These are phyloP conservation scores for Coenobita brevimanus DNA, from an alignment of 1,140 invertebrate species.

Conservation along the genomic window DNA sequence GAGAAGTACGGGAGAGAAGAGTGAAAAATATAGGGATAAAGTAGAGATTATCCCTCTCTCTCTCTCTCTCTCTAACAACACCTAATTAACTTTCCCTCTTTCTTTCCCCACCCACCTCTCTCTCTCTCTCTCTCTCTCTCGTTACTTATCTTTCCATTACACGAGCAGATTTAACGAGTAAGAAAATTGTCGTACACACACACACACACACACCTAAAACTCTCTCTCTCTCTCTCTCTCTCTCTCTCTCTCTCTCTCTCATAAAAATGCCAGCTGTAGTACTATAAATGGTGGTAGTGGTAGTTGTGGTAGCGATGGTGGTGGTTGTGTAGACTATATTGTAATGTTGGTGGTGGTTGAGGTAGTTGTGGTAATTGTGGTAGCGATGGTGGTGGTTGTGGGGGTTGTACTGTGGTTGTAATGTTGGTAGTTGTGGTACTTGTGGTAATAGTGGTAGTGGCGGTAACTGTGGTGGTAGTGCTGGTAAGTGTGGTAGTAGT, in stretches of 20 bases:
- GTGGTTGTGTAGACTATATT: too few species aligned
- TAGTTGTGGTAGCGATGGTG: not conserved
- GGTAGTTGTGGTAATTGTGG: not conserved
- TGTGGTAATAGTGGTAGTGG: too few species aligned
- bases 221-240: not conserved
- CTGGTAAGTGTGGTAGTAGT: too few species aligned
- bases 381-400: too few species aligned
- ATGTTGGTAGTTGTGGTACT: too few species aligned
- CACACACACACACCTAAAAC: not conserved
- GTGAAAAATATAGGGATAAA: not conserved
- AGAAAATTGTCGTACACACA: not conserved
- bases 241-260: conserved; percentile 7
- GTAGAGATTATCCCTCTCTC: not conserved
- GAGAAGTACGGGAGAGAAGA: not conserved
- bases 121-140: not conserved
- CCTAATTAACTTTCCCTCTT: not conserved
- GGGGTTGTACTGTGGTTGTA: not conserved
- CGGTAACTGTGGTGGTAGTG: too few species aligned
- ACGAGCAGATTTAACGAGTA: not conserved
- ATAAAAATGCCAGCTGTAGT: too few species aligned
- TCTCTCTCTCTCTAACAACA: not conserved
- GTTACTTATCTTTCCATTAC: not conserved
- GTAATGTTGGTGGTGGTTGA: not conserved
- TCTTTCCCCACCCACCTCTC: not conserved
- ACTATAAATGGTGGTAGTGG: not conserved